Evolutionary conservation across 2,888 invertebrate genomes (phyloP), one percentile per base, ranked within the genome.

Genomic region (Nasonovia ribisnigri): DNA sequence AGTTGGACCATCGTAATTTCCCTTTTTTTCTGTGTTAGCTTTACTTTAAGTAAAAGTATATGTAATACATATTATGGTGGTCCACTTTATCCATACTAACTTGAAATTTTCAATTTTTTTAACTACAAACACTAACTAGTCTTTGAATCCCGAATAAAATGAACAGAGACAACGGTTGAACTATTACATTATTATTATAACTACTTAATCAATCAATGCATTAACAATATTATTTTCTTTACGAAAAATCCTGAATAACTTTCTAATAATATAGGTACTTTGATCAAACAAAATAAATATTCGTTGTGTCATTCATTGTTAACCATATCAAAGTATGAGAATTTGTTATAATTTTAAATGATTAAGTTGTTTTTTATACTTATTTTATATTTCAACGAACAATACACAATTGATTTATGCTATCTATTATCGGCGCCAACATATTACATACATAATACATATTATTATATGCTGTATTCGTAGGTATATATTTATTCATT

Each of bases 351-450:
- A 54, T 91, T 91, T 84, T 84, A 43, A 91, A 84, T n/a, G 91
- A 91, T 60, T 60, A 57, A 60, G 13, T 92, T 26, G 46, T 43
- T 43, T 84, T 51, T 84, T 43, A 43, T 43, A 84, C 29, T 43
- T 43, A 42, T 54, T 26, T 91, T 91, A 87, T 92, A 26, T 84
- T 54, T 57, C 48, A 77, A 84, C 24, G 57, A 77, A 91, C 91
- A 91, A 91, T 91, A 57, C 54, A 57, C 84, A 91, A 91, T 91
- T 77, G 43, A 84, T 91, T 91, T 91, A 91, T 51, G 51, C 43
- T 86, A 54, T 91, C 43, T 86, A 54, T 84, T 91, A 84, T 91
- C 43, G 46, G 86, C 86, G 51, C 46, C 92, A 43, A 46, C 48
- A 77, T 89, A 89, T 43, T 26, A 88, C 29, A 54, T 57, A 43